Percentiles rank a stretch among this genome's conserved stretches.
These are phyloP conservation scores for Choloepus hoffmanni DNA, from an alignment of 2,113 vertebrate species.

Conservation along the genomic window DNA sequence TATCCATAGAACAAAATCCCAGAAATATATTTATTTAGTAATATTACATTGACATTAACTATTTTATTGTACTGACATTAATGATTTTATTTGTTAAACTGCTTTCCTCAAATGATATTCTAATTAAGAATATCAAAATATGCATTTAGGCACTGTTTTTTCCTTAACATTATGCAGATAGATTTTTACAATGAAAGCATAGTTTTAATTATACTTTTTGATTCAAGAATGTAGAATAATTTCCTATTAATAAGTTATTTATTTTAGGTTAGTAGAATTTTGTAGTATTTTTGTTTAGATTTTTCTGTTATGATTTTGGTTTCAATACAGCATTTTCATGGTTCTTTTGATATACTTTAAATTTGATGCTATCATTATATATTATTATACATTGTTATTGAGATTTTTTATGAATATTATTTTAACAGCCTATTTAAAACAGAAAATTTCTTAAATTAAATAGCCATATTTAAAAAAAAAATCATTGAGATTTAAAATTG, in stretches of 20 bases:
- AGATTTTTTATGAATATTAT: not conserved
- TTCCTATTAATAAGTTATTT: not conserved
- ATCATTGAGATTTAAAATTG: not conserved
- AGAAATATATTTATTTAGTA: not conserved
- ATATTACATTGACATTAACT: not conserved
- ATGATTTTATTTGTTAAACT: not conserved
- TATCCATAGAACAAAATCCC: not conserved
- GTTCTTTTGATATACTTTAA: not conserved
- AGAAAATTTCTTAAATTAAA: not conserved
- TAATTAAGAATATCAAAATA: not conserved
- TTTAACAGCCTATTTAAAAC: not conserved
- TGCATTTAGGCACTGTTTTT: not conserved
- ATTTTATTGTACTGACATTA: no score
- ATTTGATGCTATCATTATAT: not conserved
- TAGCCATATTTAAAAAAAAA: no score
- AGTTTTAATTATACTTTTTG: not conserved
- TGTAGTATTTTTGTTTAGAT: not conserved
- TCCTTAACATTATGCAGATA: not conserved
- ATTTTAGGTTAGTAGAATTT: not conserved
- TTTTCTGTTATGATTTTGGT: not conserved
- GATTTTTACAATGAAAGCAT: not conserved
- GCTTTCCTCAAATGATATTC: not conserved
- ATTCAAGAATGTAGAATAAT: not conserved
- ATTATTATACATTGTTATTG: not conserved
- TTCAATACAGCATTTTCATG: rapidly evolving